Evolutionary conservation across 1,140 invertebrate species (phyloP).

Genomic region (Halotydeus destructor): DNA sequence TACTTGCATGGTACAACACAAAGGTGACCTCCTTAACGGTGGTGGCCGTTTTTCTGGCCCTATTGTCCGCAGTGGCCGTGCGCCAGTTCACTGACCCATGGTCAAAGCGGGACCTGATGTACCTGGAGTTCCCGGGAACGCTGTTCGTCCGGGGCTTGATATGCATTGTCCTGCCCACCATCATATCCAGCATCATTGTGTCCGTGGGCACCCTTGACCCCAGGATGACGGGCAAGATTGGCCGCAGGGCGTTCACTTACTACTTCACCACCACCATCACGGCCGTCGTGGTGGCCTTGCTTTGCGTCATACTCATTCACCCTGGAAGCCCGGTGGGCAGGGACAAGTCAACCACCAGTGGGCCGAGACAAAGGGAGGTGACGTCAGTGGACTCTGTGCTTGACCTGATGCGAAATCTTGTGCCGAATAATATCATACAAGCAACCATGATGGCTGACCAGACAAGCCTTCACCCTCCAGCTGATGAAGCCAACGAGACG

Average conservation of each 20-base stretch:
- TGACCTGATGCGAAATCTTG: slow-evolving; percentile 81
- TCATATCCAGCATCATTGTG: slow-evolving; percentile 64
- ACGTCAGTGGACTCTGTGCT: slow-evolving; percentile 73
- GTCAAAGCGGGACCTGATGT: slow-evolving; percentile 39
- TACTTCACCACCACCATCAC: slow-evolving; percentile 74
- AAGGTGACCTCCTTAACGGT: too few species aligned
- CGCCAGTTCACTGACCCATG: too few species aligned
- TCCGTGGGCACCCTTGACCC: slow-evolving; percentile 62
- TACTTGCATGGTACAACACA: too few species aligned
- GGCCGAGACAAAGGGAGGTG: slow-evolving; percentile 34
- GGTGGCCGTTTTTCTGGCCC: too few species aligned
- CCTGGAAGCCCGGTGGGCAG: slow-evolving; percentile 42
- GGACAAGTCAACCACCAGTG: too few species aligned
- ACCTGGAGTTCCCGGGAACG: slow-evolving; percentile 47
- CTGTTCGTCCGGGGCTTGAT: slow-evolving; percentile 79
- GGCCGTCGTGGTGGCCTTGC: slow-evolving; percentile 66
- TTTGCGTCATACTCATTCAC: slow-evolving; percentile 56
- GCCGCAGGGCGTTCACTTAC: slow-evolving; percentile 54
- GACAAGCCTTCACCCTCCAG: slow-evolving; percentile 7
- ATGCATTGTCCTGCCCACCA: slow-evolving; percentile 62
- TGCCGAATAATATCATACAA: slow-evolving; percentile 71
- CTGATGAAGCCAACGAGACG: background rate
- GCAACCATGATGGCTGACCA: slow-evolving; percentile 49
- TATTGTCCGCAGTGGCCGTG: too few species aligned
- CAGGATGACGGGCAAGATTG: slow-evolving; percentile 41